Base-by-base conservation (phyloP, 2,113 vertebrate genomes). In the Nyctereutes procyonoides region DNA sequence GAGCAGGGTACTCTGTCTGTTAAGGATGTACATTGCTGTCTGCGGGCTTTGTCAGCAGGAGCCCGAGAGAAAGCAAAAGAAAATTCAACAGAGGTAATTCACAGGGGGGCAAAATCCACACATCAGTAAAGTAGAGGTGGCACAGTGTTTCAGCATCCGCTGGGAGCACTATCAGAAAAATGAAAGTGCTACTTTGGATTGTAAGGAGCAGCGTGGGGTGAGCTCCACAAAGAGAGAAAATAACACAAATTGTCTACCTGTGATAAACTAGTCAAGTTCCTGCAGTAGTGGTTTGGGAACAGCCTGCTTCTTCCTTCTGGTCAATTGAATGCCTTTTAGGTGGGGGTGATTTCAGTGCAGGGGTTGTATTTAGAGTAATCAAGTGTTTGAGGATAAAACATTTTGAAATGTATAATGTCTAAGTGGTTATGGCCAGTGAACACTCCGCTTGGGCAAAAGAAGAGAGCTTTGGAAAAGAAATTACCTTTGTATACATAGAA, bases 161-260 rank as follows among this genome's bases (percentile, higher is more conserved):
- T 13, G 6, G 65, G 84, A 95, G 79, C 76, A 26, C 86, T 32
- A 48, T 71, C 81, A 87, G 56, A 76, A 93, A 97, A 91, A 95
- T 94, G 32, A 97, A 98, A 96, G 86, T 76, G 82, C 62, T 95
- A 51, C 97, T 96, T 95, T 65, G 62, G 90, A 90, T 97, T 96
- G 60, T 92, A 74, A 94, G 85, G 58, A 96, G 81, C 97, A 94
- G 97, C 95, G 95, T 89, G 96, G 84, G 92, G 96, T 93, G 95
- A 90, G 62, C 62, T 89, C 67, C 86, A 81, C 96, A 96, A 96
- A 96, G 88, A 92, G 88, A 95, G 90, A 97, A 97, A 97, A 98
- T 96, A 95, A 97, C 95, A 97, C 93, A 95, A 62, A 97, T 96
- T 96, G 90, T 96, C 95, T 93, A 69, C 62, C 95, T 28, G 55